phyloP scores from a whole-genome alignment of 2,888 invertebrate species.

The Athalia circularis region DNA sequence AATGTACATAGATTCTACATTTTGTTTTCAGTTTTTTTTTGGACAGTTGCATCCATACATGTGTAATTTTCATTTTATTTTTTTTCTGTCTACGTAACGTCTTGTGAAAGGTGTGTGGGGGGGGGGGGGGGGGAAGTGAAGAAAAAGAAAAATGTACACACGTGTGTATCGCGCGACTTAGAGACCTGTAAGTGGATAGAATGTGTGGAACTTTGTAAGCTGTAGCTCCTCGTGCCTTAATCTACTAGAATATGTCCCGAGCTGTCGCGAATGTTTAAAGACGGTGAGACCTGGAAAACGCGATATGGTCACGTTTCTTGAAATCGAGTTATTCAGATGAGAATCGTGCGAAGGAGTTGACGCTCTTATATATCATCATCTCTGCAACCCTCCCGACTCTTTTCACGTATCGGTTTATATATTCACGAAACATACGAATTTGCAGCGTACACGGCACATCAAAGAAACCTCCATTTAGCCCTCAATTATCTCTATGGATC shows the following conservation, averaged over 20 bases:
- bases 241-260: background rate
- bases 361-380: background rate
- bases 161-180: background rate
- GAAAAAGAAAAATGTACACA: background rate
- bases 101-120: too few relatives aligned
- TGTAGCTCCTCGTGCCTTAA: background rate
- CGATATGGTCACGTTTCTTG: slow-evolving; percentile 34
- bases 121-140: background rate
- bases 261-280: slow-evolving; percentile 16
- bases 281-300: background rate
- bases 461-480: too few relatives aligned
- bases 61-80: too few relatives aligned
- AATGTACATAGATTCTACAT: too few relatives aligned
- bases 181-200: background rate
- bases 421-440: too few relatives aligned
- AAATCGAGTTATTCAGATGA: slow-evolving; percentile 35
- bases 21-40: too few relatives aligned
- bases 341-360: slow-evolving; percentile 30
- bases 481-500: too few relatives aligned
- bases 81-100: too few relatives aligned
- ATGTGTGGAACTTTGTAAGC: background rate
- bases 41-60: too few relatives aligned
- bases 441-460: too few relatives aligned
- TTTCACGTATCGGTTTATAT: too few relatives aligned
- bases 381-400: too few relatives aligned